Conservation (phyloP, 2,797 vertebrate genomes). For the Brotula barbata region DNA sequence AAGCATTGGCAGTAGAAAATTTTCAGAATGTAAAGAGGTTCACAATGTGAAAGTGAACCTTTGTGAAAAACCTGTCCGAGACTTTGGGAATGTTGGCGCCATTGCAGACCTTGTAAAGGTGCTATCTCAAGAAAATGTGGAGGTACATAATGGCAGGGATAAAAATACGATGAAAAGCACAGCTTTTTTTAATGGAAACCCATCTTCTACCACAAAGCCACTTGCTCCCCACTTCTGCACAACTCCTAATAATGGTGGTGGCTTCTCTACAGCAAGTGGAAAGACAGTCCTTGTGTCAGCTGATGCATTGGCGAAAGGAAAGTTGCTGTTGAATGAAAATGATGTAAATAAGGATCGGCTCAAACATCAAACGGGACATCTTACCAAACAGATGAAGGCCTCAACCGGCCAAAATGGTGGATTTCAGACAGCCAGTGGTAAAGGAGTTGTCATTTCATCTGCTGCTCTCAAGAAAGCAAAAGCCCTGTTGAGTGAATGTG, state of each 20-base stretch:
- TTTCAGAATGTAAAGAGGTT: constrained; percentile 49
- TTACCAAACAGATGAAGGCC: constrained; percentile 54
- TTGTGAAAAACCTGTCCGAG: constrained; percentile 72
- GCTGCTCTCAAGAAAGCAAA: constrained; percentile 81
- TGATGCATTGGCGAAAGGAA: constrained; percentile 74
- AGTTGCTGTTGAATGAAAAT: constrained; percentile 50
- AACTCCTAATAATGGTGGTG: constrained; percentile 20
- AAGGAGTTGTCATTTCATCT: constrained; percentile 70
- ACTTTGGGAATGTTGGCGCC: constrained; percentile 17
- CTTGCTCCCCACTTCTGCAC: constrained; percentile 46
- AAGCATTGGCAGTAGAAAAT: constrained; percentile 14
- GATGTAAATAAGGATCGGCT: background rate
- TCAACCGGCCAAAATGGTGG: constrained; percentile 56
- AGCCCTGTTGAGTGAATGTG: constrained; percentile 54
- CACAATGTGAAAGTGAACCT: constrained; percentile 71
- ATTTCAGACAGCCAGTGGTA: constrained; percentile 76
- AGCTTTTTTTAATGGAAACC: constrained; percentile 65
- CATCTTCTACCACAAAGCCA: constrained; percentile 71
- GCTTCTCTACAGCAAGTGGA: constrained; percentile 57
- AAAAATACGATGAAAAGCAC: constrained; percentile 70
- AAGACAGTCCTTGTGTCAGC: constrained; percentile 77
- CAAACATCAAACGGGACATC: constrained; percentile 5
- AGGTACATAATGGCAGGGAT: constrained; percentile 62
- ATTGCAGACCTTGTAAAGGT: constrained; percentile 4
- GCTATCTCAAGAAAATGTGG: constrained; percentile 13